These are phyloP conservation scores for Salvelinus sp. DNA, from an alignment of 2,113 vertebrate species.

Conservation along the genomic window DNA sequence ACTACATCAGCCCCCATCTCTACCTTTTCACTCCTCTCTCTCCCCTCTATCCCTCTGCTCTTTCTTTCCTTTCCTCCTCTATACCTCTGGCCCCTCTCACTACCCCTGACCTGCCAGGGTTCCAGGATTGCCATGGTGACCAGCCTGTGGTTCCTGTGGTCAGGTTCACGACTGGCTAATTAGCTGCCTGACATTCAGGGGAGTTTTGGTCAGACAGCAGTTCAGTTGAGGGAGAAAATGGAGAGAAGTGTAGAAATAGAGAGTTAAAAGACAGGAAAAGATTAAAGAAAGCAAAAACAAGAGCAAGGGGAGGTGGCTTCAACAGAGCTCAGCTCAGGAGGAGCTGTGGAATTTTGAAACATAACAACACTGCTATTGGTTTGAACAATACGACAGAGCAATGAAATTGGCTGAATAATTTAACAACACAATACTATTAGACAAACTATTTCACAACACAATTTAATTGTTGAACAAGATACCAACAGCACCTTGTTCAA, in stretches of 20 bases:
- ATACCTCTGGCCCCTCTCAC: not conserved
- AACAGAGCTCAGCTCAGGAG: too few relatives aligned
- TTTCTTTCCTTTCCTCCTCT: not conserved
- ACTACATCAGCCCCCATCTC: not conserved
- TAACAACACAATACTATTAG: too few relatives aligned
- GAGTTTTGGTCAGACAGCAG: conserved; percentile 29
- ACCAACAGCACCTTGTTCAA: too few relatives aligned
- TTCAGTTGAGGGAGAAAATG: conserved; percentile 37
- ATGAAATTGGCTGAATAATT: too few relatives aligned
- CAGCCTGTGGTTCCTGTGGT: conserved; percentile 23
- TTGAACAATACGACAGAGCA: too few relatives aligned
- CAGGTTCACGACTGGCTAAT: conserved; percentile 51
- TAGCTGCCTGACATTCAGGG: conserved; percentile 43
- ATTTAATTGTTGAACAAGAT: too few relatives aligned
- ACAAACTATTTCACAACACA: too few relatives aligned
- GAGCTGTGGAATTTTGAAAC: too few relatives aligned
- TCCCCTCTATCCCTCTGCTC: not conserved
- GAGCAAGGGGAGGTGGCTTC: too few relatives aligned
- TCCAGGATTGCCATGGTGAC: not conserved
- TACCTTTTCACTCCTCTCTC: not conserved
- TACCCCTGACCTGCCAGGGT: not conserved
- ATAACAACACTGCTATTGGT: too few relatives aligned
- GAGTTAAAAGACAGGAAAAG: conserved; percentile 29
- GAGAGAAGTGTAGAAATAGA: conserved; percentile 12
- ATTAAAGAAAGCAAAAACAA: not conserved